Percentiles rank a stretch among this genome's conserved stretches.
Evolutionary conservation across 2,797 vertebrate genomes (phyloP).

Genomic region (Phalanger gymnotis): DNA sequence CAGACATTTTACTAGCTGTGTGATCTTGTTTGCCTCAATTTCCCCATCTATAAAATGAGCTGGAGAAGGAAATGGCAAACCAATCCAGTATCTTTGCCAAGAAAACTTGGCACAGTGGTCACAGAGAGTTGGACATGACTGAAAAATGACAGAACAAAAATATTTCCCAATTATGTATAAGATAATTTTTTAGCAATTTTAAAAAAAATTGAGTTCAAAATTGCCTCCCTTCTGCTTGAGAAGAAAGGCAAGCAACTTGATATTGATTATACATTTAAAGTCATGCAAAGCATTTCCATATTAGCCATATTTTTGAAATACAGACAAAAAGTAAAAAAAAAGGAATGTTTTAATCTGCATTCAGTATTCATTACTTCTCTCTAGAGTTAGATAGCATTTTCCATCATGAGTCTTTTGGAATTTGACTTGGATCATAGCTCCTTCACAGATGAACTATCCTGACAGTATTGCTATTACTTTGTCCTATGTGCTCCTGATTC

Average conservation of each 20-base stretch:
- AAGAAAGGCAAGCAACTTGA: background rate
- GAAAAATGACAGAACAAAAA: background rate
- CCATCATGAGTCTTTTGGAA: background rate
- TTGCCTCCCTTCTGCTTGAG: background rate
- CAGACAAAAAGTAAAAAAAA: background rate
- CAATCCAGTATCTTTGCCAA: background rate
- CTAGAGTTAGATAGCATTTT: background rate
- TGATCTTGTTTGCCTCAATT: background rate
- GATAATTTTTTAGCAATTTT: background rate
- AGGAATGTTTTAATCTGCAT: background rate
- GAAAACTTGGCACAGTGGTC: background rate
- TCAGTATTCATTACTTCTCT: background rate
- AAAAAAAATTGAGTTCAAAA: background rate
- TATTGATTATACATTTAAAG: background rate
- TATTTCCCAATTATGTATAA: background rate
- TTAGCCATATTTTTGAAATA: background rate
- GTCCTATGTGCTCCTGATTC: background rate
- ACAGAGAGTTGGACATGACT: background rate
- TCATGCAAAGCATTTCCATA: background rate
- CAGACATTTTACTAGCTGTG: background rate
- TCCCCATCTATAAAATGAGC: background rate
- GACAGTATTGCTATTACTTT: background rate
- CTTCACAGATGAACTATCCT: background rate
- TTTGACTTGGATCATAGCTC: background rate
- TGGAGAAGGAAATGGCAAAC: background rate